Conservation (phyloP, 2,888 invertebrate genomes). For the Aporophyla nigra region DNA sequence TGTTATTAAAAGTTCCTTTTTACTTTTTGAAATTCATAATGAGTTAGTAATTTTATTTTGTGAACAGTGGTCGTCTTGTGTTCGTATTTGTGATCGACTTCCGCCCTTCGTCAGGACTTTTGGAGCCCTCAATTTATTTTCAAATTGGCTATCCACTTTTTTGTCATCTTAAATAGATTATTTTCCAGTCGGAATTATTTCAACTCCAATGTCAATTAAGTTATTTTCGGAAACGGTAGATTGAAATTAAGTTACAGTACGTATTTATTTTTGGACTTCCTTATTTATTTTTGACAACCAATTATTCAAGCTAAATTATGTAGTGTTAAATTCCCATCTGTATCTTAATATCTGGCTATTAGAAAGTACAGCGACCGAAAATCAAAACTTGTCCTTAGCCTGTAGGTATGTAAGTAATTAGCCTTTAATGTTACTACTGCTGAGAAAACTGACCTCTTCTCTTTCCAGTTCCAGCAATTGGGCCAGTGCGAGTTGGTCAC, state of each 20-base stretch:
- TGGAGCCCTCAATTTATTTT: conserved; percentile 54
- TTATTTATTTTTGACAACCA: not conserved
- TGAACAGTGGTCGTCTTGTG: conserved; percentile 55
- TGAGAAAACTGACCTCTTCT: no score
- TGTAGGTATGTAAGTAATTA: no score
- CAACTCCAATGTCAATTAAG: conserved; percentile 15
- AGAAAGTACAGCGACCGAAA: not conserved
- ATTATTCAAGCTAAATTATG: not conserved
- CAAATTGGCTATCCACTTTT: conserved; percentile 40
- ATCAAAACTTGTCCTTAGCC: not conserved
- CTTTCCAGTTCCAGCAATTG: no score
- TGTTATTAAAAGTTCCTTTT: conserved; percentile 75
- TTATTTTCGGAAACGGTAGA: not conserved
- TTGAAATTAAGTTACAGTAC: not conserved
- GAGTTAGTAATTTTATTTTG: conserved; percentile 72
- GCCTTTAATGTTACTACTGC: no score
- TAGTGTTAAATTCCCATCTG: not conserved
- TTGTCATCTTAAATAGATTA: conserved; percentile 47
- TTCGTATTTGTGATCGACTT: conserved; percentile 64
- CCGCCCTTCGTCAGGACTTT: conserved; percentile 33
- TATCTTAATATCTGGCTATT: not conserved
- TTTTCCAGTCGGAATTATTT: conserved; percentile 34
- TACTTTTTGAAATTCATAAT: conserved; percentile 73
- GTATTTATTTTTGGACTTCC: conserved; percentile 12
- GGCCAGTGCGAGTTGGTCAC: no score